These are phyloP conservation scores for Xanthorhoe designata DNA, from an alignment of 2,888 invertebrate species.

Conservation along the genomic window DNA sequence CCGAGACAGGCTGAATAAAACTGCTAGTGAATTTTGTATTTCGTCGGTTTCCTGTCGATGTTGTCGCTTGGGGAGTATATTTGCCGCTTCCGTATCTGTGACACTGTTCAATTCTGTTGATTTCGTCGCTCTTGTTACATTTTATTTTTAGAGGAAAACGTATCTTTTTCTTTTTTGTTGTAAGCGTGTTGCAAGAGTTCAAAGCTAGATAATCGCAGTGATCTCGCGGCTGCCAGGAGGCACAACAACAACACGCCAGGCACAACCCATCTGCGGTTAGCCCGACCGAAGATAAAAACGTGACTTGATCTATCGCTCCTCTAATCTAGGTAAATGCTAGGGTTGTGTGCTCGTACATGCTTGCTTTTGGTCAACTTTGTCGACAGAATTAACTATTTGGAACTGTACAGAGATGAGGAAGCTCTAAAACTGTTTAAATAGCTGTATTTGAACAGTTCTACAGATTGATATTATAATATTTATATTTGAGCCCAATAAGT, in stretches of 20 bases:
- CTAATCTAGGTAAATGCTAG: constrained; percentile 46
- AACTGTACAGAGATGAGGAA: constrained; percentile 4
- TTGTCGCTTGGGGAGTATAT: constrained; percentile 33
- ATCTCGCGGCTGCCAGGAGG: constrained; percentile 44
- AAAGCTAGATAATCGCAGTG: constrained; percentile 37
- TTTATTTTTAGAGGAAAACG: constrained; percentile 26
- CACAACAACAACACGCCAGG: constrained; percentile 40
- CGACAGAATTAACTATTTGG: constrained; percentile 12
- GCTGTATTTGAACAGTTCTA: too few species aligned
- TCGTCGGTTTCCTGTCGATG: constrained; percentile 31
- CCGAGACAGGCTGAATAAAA: constrained; percentile 35
- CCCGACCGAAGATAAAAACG: constrained; percentile 53
- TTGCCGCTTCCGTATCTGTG: constrained; percentile 31
- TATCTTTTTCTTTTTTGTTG: constrained; percentile 13
- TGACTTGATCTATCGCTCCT: constrained; percentile 58
- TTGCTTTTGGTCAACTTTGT: constrained; percentile 23
- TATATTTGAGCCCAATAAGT: not conserved
- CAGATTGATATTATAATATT: too few species aligned
- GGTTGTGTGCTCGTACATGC: constrained; percentile 21
- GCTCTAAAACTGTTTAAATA: too few species aligned
- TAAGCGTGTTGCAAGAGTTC: constrained; percentile 19
- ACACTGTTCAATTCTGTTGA: constrained; percentile 35
- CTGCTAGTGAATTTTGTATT: constrained; percentile 39
- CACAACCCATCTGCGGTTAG: constrained; percentile 37
- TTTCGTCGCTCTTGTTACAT: constrained; percentile 29